Evolutionary conservation across 2,113 vertebrate species (phyloP).

Genomic region (Istiophorus platypterus): DNA sequence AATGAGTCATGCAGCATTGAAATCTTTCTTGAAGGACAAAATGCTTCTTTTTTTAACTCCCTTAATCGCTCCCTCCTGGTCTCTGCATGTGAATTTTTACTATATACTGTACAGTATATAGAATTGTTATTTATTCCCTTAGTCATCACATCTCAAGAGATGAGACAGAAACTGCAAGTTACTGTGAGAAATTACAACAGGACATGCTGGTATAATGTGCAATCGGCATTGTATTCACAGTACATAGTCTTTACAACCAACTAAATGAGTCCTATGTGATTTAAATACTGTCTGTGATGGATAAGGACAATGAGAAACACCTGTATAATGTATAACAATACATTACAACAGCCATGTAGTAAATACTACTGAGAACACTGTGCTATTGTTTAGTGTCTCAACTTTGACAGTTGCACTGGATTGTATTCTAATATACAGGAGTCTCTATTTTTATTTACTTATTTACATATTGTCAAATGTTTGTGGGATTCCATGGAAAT

Average conservation of each 20-base stretch:
- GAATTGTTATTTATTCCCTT: neutral
- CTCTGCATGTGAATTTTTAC: neutral
- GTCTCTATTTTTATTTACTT: neutral
- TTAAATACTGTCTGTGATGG: neutral
- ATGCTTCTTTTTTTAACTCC: neutral
- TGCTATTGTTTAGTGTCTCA: neutral
- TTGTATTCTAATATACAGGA: neutral
- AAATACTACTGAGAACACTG: neutral
- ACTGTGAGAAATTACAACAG: neutral
- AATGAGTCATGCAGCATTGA: neutral
- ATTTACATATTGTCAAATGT: neutral
- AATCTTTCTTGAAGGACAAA: neutral
- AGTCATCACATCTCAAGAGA: neutral
- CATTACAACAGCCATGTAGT: neutral
- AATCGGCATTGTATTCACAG: neutral
- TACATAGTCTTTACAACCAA: neutral
- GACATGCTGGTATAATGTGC: neutral
- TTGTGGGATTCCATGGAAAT: neutral
- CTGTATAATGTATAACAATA: neutral
- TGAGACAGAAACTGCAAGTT: neutral
- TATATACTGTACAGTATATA: neutral
- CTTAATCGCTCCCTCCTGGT: neutral
- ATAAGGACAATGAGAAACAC: neutral
- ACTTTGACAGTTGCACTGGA: neutral
- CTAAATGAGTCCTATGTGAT: neutral